Conservation (phyloP, 2,113 vertebrate species). For the Neogobius melanostomus region DNA sequence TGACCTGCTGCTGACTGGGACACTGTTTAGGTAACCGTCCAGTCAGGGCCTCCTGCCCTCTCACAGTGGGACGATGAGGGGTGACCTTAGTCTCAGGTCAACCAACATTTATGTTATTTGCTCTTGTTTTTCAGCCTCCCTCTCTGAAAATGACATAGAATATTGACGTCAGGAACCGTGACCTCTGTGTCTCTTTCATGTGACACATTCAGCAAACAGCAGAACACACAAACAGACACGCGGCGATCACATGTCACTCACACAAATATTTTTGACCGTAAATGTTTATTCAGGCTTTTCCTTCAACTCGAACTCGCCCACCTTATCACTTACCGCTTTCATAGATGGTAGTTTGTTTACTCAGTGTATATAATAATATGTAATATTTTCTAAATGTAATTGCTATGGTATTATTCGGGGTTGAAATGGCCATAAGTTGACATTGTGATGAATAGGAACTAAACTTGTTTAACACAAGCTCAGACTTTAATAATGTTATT, state of each 20-base stretch:
- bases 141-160: not conserved
- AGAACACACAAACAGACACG: slow-evolving; percentile 49
- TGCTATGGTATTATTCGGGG: no score
- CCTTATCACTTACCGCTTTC: slow-evolving; percentile 14
- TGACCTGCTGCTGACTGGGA: slow-evolving; percentile 44
- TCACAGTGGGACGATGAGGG: slow-evolving; percentile 22
- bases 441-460: no score
- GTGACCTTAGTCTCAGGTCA: slow-evolving; percentile 45
- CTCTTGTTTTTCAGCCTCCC: not conserved
- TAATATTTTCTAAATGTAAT: not conserved
- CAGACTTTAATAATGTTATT: no score
- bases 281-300: slow-evolving; percentile 65
- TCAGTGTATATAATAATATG: not conserved
- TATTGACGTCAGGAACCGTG: slow-evolving; percentile 44
- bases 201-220: slow-evolving; percentile 36
- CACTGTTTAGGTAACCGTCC: slow-evolving; percentile 20
- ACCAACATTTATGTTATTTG: not conserved
- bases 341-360: slow-evolving; percentile 6
- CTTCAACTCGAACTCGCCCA: slow-evolving; percentile 44
- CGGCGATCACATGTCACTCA: slow-evolving; percentile 39
- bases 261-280: slow-evolving; percentile 49
- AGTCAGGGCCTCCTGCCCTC: slow-evolving; percentile 35
- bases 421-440: no score
- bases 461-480: no score
- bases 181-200: slow-evolving; percentile 46